Conservation (phyloP, 92 coral and sea anemone species). For the Desmophyllum pertusum region DNA sequence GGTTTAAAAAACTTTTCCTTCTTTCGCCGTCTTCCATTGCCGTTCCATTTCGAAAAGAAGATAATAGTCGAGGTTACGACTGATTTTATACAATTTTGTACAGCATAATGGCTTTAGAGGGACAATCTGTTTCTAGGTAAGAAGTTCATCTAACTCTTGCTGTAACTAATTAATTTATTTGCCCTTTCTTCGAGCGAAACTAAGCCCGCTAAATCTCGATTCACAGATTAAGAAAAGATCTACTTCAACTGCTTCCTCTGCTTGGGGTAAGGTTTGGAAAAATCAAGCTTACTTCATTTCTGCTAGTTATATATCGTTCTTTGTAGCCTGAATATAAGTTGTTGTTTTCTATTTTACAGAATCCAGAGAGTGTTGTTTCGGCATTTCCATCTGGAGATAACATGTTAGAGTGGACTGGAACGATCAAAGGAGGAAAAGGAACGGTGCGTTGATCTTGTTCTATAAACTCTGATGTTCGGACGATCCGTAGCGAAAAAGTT, state of each 20-base stretch:
- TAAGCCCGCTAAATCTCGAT: background rate
- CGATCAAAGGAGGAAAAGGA: conserved; percentile 82
- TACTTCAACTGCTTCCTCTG: background rate
- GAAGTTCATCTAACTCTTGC: background rate
- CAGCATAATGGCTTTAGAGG: conserved; percentile 9
- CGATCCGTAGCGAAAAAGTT: background rate
- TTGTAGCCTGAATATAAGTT: background rate
- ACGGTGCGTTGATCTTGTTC: conserved; percentile 65
- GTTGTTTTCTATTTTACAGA: conserved; percentile 21
- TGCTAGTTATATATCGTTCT: background rate
- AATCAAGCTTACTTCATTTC: background rate
- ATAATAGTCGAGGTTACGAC: background rate
- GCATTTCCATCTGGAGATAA: conserved; percentile 78
- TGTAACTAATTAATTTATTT: background rate
- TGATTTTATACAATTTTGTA: background rate
- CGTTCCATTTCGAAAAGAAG: conserved; percentile 27
- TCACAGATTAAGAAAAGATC: conserved; percentile 30
- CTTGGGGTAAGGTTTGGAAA: background rate
- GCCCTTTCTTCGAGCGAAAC: background rate
- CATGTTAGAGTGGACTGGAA: conserved; percentile 83
- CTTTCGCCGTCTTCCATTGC: background rate
- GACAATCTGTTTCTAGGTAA: conserved; percentile 13
- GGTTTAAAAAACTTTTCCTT: conserved; percentile 55
- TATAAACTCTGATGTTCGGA: background rate
- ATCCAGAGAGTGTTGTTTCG: conserved; percentile 67